A percentile compares a stretch with the other conserved stretches of the same genome.
Conservation (phyloP, 2,113 vertebrate genomes). For the Nanger granti region DNA sequence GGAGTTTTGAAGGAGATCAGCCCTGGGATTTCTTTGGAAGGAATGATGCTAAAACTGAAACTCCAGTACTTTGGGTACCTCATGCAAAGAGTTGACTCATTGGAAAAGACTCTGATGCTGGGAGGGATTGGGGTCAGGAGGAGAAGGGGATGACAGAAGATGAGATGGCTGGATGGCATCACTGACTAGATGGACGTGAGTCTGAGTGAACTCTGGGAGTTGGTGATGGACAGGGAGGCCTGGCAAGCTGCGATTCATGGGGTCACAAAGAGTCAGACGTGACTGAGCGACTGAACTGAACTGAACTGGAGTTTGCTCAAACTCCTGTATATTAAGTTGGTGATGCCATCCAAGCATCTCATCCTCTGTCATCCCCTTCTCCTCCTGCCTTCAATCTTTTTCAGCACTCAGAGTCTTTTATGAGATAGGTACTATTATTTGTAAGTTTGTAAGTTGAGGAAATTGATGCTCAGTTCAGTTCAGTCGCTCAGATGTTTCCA, state of each 20-base stretch:
- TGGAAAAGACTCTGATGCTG: no score
- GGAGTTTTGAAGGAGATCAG: background rate
- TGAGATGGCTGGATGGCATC: no score
- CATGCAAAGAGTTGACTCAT: no score
- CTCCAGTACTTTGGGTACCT: no score
- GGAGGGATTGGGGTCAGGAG: no score
- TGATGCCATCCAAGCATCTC: background rate
- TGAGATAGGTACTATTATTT: background rate
- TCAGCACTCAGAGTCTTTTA: background rate
- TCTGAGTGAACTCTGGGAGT: no score
- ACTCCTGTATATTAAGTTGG: background rate
- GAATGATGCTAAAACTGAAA: no score
- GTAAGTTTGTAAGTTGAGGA: background rate
- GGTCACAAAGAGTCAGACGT: accelerated
- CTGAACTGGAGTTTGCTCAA: background rate
- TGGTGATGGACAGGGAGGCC: no score
- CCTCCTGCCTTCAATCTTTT: background rate
- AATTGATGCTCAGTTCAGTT: background rate
- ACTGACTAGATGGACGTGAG: accelerated
- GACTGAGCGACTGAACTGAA: no score
- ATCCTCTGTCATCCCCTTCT: background rate
- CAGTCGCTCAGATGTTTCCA: accelerated
- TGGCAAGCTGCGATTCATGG: no score
- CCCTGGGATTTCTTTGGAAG: no score
- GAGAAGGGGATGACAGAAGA: no score